Percentiles rank a stretch among this genome's conserved stretches.
These are phyloP conservation scores for Boloria euphrosyne DNA, from an alignment of 2,888 invertebrate genomes.

Conservation along the genomic window DNA sequence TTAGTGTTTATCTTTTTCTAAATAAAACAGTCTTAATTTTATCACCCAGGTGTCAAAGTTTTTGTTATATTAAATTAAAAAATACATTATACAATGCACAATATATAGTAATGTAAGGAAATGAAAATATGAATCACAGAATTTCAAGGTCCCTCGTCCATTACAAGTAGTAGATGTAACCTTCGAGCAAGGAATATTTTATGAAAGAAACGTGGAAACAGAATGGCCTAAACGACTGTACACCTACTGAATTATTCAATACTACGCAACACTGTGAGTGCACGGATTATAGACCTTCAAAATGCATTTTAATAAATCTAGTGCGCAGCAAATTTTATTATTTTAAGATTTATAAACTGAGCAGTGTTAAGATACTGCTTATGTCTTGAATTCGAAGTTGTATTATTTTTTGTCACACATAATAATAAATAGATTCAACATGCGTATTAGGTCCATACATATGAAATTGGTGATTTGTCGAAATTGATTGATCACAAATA, in stretches of 20 bases:
- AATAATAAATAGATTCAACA: too few species aligned
- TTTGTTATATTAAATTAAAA: too few species aligned
- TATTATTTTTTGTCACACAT: too few species aligned
- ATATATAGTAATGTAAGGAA: neutral
- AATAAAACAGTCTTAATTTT: too few species aligned
- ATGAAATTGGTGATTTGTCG: too few species aligned
- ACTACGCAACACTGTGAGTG: conserved; percentile 59
- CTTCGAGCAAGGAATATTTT: conserved; percentile 45
- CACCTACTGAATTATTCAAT: conserved; percentile 65
- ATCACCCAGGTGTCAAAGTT: too few species aligned
- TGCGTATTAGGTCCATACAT: too few species aligned
- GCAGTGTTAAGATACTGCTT: neutral
- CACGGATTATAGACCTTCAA: conserved; percentile 54
- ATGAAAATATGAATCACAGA: neutral
- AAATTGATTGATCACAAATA: too few species aligned
- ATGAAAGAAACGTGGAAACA: conserved; percentile 44
- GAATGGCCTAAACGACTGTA: conserved; percentile 52
- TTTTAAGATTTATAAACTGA: conserved; percentile 11
- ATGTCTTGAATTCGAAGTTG: neutral
- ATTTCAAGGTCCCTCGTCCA: conserved; percentile 39
- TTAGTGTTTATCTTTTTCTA: too few species aligned
- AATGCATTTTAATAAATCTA: conserved; percentile 53
- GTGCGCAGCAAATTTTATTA: conserved; percentile 21
- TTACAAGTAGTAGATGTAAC: conserved; percentile 41
- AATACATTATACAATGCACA: too few species aligned